Conservation (phyloP, 2,797 vertebrate species). For the Hydrophis major region DNA sequence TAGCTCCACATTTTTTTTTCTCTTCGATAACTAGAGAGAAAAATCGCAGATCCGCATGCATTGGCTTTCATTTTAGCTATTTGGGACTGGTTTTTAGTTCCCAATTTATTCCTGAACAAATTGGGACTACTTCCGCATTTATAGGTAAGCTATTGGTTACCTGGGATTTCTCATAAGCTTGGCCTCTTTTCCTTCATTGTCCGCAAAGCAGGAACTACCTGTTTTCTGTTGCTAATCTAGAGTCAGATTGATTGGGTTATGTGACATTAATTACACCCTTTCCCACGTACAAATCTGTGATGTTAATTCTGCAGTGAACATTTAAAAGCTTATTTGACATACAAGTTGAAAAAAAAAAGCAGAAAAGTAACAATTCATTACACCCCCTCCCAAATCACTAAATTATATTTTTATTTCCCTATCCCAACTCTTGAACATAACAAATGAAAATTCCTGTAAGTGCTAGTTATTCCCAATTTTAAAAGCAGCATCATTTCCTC, state of each 20-base stretch:
- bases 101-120: background rate
- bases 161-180: background rate
- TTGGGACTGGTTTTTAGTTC: background rate
- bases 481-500: background rate
- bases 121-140: background rate
- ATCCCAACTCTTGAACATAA: background rate
- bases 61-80: background rate
- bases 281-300: background rate
- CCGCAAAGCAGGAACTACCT: slow-evolving; percentile 62
- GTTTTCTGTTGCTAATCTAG: slow-evolving; percentile 7
- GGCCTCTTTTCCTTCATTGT: slow-evolving; percentile 4
- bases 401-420: background rate
- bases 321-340: background rate
- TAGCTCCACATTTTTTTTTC: background rate
- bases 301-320: background rate
- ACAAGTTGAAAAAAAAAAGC: background rate
- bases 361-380: background rate
- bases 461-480: slow-evolving; percentile 27
- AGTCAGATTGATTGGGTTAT: background rate
- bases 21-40: background rate
- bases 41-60: background rate
- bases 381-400: too few relatives aligned
- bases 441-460: background rate
- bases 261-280: background rate
- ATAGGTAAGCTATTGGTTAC: background rate